phyloP scores from a whole-genome alignment of 2,113 vertebrate genomes.

The Rana temporaria region DNA sequence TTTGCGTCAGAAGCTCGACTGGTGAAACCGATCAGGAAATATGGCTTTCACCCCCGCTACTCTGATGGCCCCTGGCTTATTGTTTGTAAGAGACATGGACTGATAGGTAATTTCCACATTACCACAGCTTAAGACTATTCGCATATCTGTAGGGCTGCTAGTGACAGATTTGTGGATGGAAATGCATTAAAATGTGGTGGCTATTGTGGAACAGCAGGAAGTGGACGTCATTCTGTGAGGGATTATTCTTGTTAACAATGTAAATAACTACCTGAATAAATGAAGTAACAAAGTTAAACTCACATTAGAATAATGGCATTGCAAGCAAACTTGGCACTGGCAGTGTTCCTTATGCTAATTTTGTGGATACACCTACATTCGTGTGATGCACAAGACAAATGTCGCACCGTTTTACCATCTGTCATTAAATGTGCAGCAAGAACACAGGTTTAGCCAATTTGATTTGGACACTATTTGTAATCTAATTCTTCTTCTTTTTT shows the following conservation, averaged over 20 bases:
- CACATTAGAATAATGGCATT: neutral
- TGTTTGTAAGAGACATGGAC: no score
- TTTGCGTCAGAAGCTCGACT: no score
- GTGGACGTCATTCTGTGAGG: neutral
- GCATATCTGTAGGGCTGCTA: no score
- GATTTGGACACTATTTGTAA: no score
- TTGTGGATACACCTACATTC: slow-evolving; percentile 7
- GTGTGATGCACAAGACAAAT: neutral
- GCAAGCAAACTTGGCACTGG: neutral
- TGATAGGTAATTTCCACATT: no score
- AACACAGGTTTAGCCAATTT: no score
- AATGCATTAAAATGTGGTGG: neutral
- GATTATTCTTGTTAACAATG: neutral
- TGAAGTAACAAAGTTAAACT: neutral
- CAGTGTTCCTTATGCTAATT: neutral
- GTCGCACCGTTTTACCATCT: neutral
- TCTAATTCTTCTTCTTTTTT: no score
- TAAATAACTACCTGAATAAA: neutral
- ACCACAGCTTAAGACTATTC: no score
- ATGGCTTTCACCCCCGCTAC: no score
- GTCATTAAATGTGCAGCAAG: neutral
- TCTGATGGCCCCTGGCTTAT: no score
- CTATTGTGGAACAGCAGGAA: neutral
- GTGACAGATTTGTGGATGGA: neutral
- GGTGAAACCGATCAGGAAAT: no score